phyloP scores from a whole-genome alignment of 2,888 invertebrate genomes.

The Cerastis leucographa region DNA sequence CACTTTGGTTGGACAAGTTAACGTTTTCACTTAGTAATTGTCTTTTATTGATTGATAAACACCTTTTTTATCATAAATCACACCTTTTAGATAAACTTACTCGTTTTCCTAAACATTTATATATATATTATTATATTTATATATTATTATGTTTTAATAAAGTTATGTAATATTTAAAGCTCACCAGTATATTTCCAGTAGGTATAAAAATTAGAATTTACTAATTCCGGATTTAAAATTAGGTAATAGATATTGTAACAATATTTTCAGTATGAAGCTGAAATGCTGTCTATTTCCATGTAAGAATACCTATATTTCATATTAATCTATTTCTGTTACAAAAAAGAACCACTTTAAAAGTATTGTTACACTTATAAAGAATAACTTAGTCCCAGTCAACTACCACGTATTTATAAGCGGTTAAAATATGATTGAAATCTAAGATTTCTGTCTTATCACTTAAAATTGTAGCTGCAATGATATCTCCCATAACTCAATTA shows the following conservation, averaged over 20 bases:
- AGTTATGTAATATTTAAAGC: background rate
- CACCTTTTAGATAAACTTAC: background rate
- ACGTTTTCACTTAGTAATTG: conserved; percentile 36
- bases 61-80: conserved; percentile 15
- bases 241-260: background rate
- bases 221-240: background rate
- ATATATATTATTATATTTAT: too few relatives aligned
- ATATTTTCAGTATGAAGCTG: background rate
- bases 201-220: background rate
- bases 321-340: too few relatives aligned
- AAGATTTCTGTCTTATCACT: background rate
- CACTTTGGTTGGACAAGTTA: conserved; percentile 61
- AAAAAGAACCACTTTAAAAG: background rate
- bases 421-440: background rate
- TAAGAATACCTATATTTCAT: background rate
- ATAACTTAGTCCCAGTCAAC: background rate
- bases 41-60: conserved; percentile 30
- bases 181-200: background rate
- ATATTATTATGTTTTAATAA: background rate
- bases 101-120: background rate
- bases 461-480: background rate
- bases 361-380: too few relatives aligned
- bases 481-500: conserved; percentile 27
- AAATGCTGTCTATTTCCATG: rapidly evolving
- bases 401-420: background rate